Base-by-base conservation (phyloP, 2,113 vertebrate species). In the Cochlearius cochlearius region DNA sequence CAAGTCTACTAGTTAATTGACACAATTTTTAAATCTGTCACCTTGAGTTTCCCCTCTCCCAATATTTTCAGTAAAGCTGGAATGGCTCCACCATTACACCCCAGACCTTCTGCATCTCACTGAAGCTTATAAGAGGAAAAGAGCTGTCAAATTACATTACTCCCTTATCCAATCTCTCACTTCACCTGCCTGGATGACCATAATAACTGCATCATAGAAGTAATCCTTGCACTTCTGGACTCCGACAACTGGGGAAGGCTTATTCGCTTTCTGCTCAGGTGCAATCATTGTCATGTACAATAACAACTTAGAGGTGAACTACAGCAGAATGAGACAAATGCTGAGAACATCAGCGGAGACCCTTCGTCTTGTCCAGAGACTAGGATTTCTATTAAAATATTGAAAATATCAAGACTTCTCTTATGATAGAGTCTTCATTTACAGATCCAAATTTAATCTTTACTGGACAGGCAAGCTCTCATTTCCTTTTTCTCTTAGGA, bases 11-110 rank as follows among this genome's bases (percentile, higher is more conserved):
- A 62, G 49, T 63, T 95, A 97, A 96, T 90, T 95, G 81, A 96
- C 93, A 93, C 82, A 88, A 67, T 95, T 97, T 97, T 94, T 38
- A 94, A 91, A 95, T 76, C 88, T 74, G 81, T 95, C 92, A 94
- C 77, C 77, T 90, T n/a, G 20, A 49, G 55, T 94, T 90, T 91
- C 75, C 30, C 16, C 15, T 90, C 21, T 68, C 47, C 73, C 25
- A 55, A 19, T 80, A 71, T 81, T 92, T 93, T 95, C 84, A 91
- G 64, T 88, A 63, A 91, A 79, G 66, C 41, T 95, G 50, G 73
- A 89, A 84, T 79, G 69, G 60, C 59, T 94, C 59, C 39, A 78
- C 26, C 60, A 50, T 74, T 80, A 50, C n/a, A 88, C 2, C 14
- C 8, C 84, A 72, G 58, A 91, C 89, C 52, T 82, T 85, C 66